Percentiles rank a stretch among this genome's conserved stretches.
Conservation (phyloP, 2,797 vertebrate genomes). For the Rhabdomys pumilio region DNA sequence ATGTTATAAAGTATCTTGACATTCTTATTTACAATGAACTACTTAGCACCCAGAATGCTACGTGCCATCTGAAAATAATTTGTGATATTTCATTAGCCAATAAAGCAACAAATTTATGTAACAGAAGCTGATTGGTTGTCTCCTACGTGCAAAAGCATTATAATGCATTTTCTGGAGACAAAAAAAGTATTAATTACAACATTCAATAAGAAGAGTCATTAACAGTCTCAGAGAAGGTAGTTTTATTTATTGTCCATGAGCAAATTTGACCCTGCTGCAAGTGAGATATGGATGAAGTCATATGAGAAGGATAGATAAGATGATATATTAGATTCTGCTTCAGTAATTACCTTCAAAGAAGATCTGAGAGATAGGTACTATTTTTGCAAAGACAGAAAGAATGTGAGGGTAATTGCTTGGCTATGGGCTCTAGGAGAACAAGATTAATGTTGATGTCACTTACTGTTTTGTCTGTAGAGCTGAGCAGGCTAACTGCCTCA, state of each 20-base stretch:
- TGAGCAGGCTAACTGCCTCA: background rate
- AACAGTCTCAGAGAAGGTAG: background rate
- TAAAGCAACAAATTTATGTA: background rate
- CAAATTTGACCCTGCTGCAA: background rate
- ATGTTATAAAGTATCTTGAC: background rate
- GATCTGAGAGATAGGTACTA: background rate
- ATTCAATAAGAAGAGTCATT: background rate
- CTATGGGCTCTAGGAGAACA: background rate
- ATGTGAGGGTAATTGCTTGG: rapidly evolving
- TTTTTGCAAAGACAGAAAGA: background rate
- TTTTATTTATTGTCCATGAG: background rate
- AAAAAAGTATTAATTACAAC: background rate
- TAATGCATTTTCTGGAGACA: background rate
- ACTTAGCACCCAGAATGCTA: background rate
- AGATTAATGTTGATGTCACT: background rate
- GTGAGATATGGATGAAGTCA: background rate
- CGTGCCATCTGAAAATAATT: background rate
- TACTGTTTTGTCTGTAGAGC: background rate
- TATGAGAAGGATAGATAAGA: background rate
- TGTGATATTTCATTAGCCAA: background rate
- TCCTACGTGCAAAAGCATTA: background rate
- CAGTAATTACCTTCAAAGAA: background rate
- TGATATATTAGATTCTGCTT: background rate
- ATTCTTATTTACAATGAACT: background rate
- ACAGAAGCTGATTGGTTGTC: background rate